Conservation (phyloP, 1,140 invertebrate species). For the Aphelenchoides besseyi region DNA sequence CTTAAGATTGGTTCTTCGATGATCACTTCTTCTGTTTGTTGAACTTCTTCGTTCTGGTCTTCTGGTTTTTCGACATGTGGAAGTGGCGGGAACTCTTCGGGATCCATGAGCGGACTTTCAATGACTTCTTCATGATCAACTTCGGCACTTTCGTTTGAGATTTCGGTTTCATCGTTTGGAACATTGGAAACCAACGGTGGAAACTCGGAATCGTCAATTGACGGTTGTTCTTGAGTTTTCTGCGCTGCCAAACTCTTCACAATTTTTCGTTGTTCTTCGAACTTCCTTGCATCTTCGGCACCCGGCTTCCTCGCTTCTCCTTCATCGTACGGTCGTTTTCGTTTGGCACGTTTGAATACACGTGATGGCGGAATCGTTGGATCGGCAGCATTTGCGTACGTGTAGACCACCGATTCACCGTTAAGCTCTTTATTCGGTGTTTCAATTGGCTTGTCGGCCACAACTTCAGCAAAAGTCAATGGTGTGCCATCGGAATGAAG, state of each 20-base stretch:
- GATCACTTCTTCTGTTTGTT: background rate
- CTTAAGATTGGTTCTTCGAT: too few species aligned
- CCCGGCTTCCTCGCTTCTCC: background rate
- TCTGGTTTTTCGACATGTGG: background rate
- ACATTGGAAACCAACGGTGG: too few species aligned
- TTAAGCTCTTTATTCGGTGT: background rate
- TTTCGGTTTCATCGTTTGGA: too few species aligned
- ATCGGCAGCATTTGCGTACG: background rate
- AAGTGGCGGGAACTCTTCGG: too few species aligned
- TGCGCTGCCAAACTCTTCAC: background rate
- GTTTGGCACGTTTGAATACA: background rate
- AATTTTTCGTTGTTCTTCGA: conserved; percentile 8
- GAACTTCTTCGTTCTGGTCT: background rate
- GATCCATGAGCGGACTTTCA: too few species aligned
- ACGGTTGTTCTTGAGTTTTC: too few species aligned
- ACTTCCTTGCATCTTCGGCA: background rate
- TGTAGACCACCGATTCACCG: background rate
- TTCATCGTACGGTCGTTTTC: background rate
- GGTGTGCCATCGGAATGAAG: too few species aligned
- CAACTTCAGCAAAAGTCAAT: background rate
- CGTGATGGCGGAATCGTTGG: background rate
- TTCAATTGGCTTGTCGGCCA: background rate
- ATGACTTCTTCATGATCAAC: too few species aligned
- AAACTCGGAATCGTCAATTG: too few species aligned
- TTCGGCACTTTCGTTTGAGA: background rate